Base-by-base conservation (phyloP, 2,797 vertebrate species). In the Carapus acus region DNA sequence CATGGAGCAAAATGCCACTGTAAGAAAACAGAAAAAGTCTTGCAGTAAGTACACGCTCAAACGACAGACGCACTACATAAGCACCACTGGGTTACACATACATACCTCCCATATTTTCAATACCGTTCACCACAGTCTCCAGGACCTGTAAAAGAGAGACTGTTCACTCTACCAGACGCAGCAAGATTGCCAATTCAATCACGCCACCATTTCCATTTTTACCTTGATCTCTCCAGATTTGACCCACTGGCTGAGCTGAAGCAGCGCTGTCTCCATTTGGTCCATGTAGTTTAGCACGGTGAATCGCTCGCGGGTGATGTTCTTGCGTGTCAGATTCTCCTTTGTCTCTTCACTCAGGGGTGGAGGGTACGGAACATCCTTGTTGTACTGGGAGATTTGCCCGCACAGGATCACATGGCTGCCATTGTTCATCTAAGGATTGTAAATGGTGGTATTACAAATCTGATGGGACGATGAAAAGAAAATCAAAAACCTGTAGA, bases 371-470 rank as follows among this genome's bases (percentile, higher is more conserved):
- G 91, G 88, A 24, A 96, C 85, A 4, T 96, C 93, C 77, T 89
- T 94, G 82, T 97, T 97, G 78, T 99, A 97, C 80, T 97, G 93
- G 3, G 95, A 97, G 71, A 99, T 97, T 52, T 97, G 94, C 54
- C 95, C 95, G 57, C 94, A 97, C 51, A 98, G 80, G 79, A 99
- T 85, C 65, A 98, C 87, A 44, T 93, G 91, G 58, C 94, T 82
- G 24, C 85, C 73, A 21, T 53, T 69, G 82, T 92, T 97, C 95
- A 98, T 97, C 96, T 99, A 60, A 12, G 54, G 31, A 40, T 11
- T 3, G 42, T 13, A 33, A 42, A 8, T 27, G 31, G 13, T 1
- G 2, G 22, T 31, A 17, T 3, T 9, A 8, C 15, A 34, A 20
- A 14, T 39, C 43, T 11, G 17, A 23, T 14, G 4, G 18, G 7